Percentiles rank a stretch among this genome's conserved stretches.
These are phyloP conservation scores for Zenarchopterus dispar DNA, from an alignment of 2,797 vertebrate genomes.

Conservation along the genomic window DNA sequence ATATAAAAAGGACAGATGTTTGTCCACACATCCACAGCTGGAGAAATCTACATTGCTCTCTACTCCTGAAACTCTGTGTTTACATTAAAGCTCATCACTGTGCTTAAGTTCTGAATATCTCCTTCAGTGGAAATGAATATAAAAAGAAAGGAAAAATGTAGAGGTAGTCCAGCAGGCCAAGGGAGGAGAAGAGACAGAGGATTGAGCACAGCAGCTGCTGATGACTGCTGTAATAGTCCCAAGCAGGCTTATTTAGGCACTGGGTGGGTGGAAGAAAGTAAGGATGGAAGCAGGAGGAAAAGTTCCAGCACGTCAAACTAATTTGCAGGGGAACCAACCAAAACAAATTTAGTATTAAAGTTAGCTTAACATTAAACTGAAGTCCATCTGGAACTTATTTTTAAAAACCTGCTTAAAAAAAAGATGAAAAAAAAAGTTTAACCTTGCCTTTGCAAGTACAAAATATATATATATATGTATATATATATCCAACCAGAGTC, in stretches of 20 bases:
- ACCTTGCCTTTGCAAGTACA: conserved; percentile 30
- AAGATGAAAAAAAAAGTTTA: conserved; percentile 3
- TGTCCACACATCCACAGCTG: conserved; percentile 11
- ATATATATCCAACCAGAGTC: conserved; percentile 30
- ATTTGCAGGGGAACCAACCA: conserved; percentile 36
- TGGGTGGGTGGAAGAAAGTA: conserved; percentile 73
- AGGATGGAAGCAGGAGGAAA: conserved; percentile 57
- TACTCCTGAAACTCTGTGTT: conserved; percentile 28
- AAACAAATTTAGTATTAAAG: conserved; percentile 33
- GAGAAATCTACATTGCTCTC: conserved; percentile 29
- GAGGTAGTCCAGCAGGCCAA: conserved; percentile 69
- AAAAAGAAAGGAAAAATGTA: conserved; percentile 53
- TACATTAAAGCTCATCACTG: conserved; percentile 35
- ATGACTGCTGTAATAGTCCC: conserved; percentile 71
- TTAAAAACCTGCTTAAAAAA: conserved; percentile 25
- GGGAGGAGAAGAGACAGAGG: conserved; percentile 60
- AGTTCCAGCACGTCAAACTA: conserved; percentile 56
- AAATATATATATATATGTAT: conserved; percentile 10
- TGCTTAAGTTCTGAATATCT: conserved; percentile 52
- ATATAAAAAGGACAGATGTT: conserved; percentile 25
- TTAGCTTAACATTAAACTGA: conserved; percentile 39
- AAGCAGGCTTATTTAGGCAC: conserved; percentile 74
- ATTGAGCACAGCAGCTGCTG: conserved; percentile 67
- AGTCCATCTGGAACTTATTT: conserved; percentile 40
- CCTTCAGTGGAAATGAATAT: conserved; percentile 28